Conservation (phyloP, 1,140 invertebrate genomes). For the Drosophila ironensis region DNA sequence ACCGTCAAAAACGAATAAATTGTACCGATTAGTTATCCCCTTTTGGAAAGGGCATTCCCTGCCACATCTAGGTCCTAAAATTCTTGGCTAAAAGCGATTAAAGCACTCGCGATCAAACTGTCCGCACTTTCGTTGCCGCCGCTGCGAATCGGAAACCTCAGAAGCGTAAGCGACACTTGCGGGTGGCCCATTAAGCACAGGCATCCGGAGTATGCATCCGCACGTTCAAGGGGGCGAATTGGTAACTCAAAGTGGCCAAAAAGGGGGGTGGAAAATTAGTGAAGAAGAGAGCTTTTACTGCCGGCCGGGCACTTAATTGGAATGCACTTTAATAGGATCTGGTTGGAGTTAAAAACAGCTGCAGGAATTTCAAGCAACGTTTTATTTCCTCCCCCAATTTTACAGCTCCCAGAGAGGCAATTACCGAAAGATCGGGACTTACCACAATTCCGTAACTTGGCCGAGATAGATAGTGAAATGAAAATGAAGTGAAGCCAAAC, state of each 20-base stretch:
- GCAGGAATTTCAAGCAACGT: conserved; percentile 45
- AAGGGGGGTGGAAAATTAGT: conserved; percentile 5
- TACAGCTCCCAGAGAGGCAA: conserved; percentile 16
- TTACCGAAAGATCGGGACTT: conserved; percentile 29
- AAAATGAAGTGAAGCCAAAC: conserved; percentile 8
- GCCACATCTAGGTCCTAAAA: not conserved
- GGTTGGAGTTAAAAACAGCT: conserved; percentile 39
- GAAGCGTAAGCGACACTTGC: conserved; percentile 62
- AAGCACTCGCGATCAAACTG: conserved; percentile 5
- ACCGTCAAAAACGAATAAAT: no score
- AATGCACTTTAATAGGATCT: conserved; percentile 63
- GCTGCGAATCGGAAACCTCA: conserved; percentile 26
- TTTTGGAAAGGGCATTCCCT: no score
- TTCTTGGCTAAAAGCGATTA: not conserved
- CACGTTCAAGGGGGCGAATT: not conserved
- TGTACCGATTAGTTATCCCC: no score
- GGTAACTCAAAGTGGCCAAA: not conserved
- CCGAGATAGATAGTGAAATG: not conserved
- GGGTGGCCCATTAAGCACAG: conserved; percentile 51
- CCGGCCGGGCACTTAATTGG: conserved; percentile 59
- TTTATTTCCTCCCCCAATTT: conserved; percentile 46
- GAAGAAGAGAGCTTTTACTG: conserved; percentile 20
- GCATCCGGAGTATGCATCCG: not conserved
- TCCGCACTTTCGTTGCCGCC: not conserved
- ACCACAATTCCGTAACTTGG: not conserved